A percentile compares a stretch with the other conserved stretches of the same genome.
phyloP scores from a whole-genome alignment of 1,140 invertebrate genomes.

The Drosophila chauvacae region DNA sequence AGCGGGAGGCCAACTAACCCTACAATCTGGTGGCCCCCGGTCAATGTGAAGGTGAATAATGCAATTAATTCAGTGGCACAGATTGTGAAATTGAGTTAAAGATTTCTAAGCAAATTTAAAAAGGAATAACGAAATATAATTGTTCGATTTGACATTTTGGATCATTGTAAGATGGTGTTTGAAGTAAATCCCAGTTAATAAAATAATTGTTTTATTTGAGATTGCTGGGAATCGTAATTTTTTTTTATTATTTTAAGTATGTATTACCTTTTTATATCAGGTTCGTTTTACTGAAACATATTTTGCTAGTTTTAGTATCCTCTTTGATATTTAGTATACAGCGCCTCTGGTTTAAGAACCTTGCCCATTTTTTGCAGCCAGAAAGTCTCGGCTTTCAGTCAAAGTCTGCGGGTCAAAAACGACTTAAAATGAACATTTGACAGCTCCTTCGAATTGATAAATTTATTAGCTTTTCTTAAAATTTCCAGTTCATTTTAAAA shows the following conservation, averaged over 20 bases:
- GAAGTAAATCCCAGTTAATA: background rate
- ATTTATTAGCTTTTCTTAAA: background rate
- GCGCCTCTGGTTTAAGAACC: slow-evolving; percentile 13
- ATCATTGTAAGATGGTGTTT: too few species aligned
- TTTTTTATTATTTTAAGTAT: background rate
- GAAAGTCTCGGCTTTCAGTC: slow-evolving; percentile 3
- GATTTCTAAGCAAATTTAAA: background rate
- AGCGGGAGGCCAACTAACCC: slow-evolving; percentile 51
- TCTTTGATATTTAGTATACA: background rate
- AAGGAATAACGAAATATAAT: too few species aligned
- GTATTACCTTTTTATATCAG: background rate
- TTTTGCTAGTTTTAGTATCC: too few species aligned
- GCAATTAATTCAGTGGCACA: slow-evolving; percentile 14
- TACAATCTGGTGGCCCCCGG: slow-evolving; percentile 45
- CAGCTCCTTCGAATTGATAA: background rate
- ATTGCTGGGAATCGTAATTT: background rate
- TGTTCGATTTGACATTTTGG: too few species aligned
- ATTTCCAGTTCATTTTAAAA: background rate
- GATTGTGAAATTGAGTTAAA: background rate
- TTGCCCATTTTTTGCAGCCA: slow-evolving; percentile 17
- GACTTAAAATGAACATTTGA: background rate
- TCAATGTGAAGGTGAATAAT: slow-evolving; percentile 70
- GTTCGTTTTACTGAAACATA: background rate
- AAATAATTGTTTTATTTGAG: background rate
- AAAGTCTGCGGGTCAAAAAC: slow-evolving; percentile 12